These are phyloP conservation scores for Pangasianodon hypophthalmus DNA, from an alignment of 2,113 vertebrate genomes.

Conservation along the genomic window DNA sequence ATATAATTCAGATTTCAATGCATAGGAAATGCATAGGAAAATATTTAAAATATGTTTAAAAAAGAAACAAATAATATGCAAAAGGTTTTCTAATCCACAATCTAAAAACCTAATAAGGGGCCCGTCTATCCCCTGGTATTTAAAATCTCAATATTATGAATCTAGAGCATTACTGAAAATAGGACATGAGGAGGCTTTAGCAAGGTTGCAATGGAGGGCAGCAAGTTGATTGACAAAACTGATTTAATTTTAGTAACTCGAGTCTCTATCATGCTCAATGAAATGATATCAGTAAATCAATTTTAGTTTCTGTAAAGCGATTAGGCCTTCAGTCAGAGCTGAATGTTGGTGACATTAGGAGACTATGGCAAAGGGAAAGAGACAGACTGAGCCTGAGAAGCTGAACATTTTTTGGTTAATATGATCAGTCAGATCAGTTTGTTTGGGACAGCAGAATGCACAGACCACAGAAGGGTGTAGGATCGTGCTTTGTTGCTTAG, in stretches of 20 bases:
- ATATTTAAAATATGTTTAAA: neutral
- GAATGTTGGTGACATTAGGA: neutral
- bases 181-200: slow-evolving; percentile 67
- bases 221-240: slow-evolving; percentile 46
- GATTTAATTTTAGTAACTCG: slow-evolving; percentile 56
- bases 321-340: neutral
- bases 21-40: neutral
- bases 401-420: neutral
- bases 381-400: neutral
- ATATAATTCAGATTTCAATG: neutral
- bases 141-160: slow-evolving; percentile 60
- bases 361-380: neutral
- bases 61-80: neutral
- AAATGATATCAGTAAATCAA: neutral
- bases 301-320: neutral
- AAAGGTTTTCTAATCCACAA: neutral
- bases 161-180: slow-evolving; percentile 76
- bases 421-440: neutral
- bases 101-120: slow-evolving; percentile 21
- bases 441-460: neutral
- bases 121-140: slow-evolving; percentile 14
- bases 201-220: slow-evolving; percentile 41
- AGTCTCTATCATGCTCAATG: slow-evolving; percentile 10
- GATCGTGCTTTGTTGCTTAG: slow-evolving; percentile 41
- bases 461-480: slow-evolving; percentile 17